A percentile compares a stretch with the other conserved stretches of the same genome.
Evolutionary conservation across 2,888 invertebrate species (phyloP).

Genomic region (Heteromyza rotundicornis): DNA sequence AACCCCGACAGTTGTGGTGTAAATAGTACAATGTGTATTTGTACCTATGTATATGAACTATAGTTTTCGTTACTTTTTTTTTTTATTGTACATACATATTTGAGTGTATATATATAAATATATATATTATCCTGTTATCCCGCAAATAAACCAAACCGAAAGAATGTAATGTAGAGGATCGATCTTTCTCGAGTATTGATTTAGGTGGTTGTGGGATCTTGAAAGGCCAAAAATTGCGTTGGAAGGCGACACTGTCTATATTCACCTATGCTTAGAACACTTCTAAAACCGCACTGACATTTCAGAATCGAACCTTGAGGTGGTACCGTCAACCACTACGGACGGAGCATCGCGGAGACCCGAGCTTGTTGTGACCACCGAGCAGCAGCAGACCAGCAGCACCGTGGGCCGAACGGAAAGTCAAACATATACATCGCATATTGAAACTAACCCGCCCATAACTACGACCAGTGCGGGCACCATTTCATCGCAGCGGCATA

Average conservation of each 20-base stretch:
- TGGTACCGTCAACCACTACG: constrained; percentile 44
- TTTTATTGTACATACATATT: too few relatives aligned
- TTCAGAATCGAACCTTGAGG: constrained; percentile 53
- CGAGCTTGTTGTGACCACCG: constrained; percentile 62
- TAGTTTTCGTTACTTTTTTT: too few relatives aligned
- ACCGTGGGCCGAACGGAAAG: constrained; percentile 35
- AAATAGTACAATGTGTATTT: background rate
- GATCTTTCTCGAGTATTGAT: background rate
- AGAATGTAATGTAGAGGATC: too few relatives aligned
- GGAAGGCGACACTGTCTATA: constrained; percentile 20
- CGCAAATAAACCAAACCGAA: background rate
- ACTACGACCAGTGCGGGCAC: constrained; percentile 40
- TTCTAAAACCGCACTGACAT: constrained; percentile 17
- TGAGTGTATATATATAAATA: constrained; percentile 23
- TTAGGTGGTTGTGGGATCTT: background rate
- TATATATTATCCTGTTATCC: background rate
- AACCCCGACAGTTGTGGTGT: background rate
- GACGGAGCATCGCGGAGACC: constrained; percentile 41
- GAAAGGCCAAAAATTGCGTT: background rate
- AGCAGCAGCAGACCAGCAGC: constrained; percentile 62
- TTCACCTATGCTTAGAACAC: constrained; percentile 5
- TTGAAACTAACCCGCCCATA: constrained; percentile 44
- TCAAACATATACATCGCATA: constrained; percentile 39
- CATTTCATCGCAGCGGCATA: constrained; percentile 24
- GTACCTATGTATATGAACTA: background rate